Conservation (phyloP, 1,140 invertebrate species). For the Musca domestica region DNA sequence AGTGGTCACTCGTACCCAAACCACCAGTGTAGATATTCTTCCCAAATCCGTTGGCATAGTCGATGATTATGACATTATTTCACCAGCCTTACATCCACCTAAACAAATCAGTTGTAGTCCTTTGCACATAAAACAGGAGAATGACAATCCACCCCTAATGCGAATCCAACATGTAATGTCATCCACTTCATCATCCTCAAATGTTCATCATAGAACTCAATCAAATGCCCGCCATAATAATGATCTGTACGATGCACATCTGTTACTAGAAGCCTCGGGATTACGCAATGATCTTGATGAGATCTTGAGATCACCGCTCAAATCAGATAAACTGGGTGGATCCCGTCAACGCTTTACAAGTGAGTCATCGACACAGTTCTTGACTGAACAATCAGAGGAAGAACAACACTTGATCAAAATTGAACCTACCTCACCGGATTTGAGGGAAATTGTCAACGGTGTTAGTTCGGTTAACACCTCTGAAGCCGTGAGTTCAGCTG, state of each 20-base stretch:
- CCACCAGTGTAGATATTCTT: slow-evolving; percentile 39
- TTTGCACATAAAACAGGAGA: slow-evolving; percentile 47
- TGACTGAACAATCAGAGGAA: slow-evolving; percentile 33
- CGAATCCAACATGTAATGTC: slow-evolving; percentile 26
- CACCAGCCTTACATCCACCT: slow-evolving; percentile 44
- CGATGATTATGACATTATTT: slow-evolving; percentile 51
- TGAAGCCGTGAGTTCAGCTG: background rate
- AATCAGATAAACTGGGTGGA: slow-evolving; percentile 33
- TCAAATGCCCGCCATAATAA: slow-evolving; percentile 13
- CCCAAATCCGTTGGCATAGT: slow-evolving; percentile 38
- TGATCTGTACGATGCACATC: slow-evolving; percentile 41
- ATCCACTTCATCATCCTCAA: background rate
- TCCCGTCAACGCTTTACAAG: slow-evolving; percentile 42
- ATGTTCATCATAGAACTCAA: background rate
- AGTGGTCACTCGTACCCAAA: slow-evolving; percentile 55
- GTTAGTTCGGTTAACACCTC: slow-evolving; percentile 3
- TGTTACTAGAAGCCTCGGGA: slow-evolving; percentile 40
- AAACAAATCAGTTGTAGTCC: slow-evolving; percentile 52
- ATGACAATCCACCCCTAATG: background rate
- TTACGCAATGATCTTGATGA: slow-evolving; percentile 52
- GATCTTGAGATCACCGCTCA: slow-evolving; percentile 48
- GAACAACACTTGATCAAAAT: slow-evolving; percentile 49
- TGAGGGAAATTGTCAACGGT: slow-evolving; percentile 40
- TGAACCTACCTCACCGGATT: slow-evolving; percentile 46
- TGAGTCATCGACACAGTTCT: slow-evolving; percentile 45